Conservation (phyloP, 2,113 vertebrate genomes). For the Amazona guildingii region DNA sequence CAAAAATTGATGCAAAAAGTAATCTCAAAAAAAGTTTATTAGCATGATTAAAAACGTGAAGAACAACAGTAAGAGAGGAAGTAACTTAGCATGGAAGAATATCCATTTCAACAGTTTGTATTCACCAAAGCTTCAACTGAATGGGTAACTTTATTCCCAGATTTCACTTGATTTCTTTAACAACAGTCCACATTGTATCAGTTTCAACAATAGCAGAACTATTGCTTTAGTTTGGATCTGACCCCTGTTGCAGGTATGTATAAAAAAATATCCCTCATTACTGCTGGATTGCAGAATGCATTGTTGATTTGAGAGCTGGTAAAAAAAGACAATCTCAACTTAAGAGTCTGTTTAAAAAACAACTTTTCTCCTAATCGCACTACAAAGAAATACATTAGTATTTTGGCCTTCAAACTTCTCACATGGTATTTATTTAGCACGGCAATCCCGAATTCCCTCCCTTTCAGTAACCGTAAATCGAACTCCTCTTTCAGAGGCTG, state of each 20-base stretch:
- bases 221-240: conserved; percentile 67
- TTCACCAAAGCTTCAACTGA: conserved; percentile 54
- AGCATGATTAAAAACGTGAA: conserved; percentile 82
- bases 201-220: conserved; percentile 42
- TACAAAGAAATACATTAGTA: conserved; percentile 82
- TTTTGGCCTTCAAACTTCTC: conserved; percentile 78
- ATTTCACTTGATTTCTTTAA: conserved; percentile 54
- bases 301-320: conserved; percentile 66
- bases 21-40: conserved; percentile 83
- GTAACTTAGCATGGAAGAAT: conserved; percentile 70
- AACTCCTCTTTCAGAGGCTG: conserved; percentile 50
- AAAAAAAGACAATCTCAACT: conserved; percentile 72
- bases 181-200: conserved; percentile 43
- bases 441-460: conserved; percentile 59
- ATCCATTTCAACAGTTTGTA: conserved; percentile 70
- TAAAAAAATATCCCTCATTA: conserved; percentile 77
- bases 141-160: conserved; percentile 69
- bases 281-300: conserved; percentile 63
- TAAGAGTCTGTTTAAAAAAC: conserved; percentile 64
- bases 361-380: conserved; percentile 54
- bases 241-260: conserved; percentile 67
- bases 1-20: conserved; percentile 64
- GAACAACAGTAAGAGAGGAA: conserved; percentile 71
- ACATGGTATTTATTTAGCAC: conserved; percentile 64
- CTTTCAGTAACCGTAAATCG: conserved; percentile 25